Evolutionary conservation across 1,140 invertebrate genomes (phyloP), one percentile per base, ranked within the genome.

Genomic region (Drosophila trapezifrons): DNA sequence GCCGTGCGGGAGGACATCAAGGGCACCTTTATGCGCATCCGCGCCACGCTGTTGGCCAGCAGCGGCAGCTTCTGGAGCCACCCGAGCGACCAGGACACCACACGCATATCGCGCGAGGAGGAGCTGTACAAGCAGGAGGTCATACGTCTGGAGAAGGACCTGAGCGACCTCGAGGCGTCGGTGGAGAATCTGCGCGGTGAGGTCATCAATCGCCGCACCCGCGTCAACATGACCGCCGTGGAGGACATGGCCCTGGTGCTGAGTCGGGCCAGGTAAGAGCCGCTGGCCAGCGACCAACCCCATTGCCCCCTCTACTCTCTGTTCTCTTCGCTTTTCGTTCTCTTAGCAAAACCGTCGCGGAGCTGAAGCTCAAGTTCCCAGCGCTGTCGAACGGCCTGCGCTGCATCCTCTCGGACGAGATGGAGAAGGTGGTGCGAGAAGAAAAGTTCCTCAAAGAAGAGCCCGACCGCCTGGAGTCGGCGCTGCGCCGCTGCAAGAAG

Each of bases 381-480:
- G 94, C 94, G 66, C 93, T 99, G 25, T 97, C 98, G 90, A 97
- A 98, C 67, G 95, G 96, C 17, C 95, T 99, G 94, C 98, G 98
- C 90, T 94, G 94, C 35, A 95, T 98, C 59, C 94, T 99, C 80
- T 95, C 96, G 51, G 95, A 95, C 15, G 98, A 99, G 93, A 98
- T 99, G 97, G 98, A 99, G 84, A 96, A 97, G 91, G 96, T 98
- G 45, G 96, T 98, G 38, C 94, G 95, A 29, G 98, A 99, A 93
- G 98, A 99, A 93, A 98, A 97, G 94, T 98, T 99, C 93, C 93
- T 99, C 35, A 98, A 98, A 92, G 97, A 99, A 91, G 98, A 99
- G 92, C 98, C 98, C 0, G 97, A 98, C 90, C 94, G 97, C 67
- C 92, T 99, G 40, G 98, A 99, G 90, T 96, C 95, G 75, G 97